These are phyloP conservation scores for Anomalospiza imberbis DNA, from an alignment of 2,797 vertebrate species.

Conservation along the genomic window DNA sequence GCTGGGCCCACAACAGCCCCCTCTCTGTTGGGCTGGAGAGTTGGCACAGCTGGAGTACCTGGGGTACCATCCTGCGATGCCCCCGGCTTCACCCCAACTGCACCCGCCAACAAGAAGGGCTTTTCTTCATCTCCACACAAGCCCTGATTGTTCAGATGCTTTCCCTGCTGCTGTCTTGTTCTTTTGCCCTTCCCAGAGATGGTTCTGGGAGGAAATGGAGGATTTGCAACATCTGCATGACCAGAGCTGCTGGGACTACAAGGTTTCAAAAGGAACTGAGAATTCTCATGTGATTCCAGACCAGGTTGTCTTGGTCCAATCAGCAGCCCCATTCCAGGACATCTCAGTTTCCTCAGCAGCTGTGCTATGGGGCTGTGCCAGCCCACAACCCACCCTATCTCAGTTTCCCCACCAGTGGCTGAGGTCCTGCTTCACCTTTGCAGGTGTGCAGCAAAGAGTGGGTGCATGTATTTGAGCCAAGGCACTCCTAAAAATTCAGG, in stretches of 20 bases:
- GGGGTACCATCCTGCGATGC: slow-evolving; percentile 44
- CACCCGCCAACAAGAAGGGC: slow-evolving; percentile 37
- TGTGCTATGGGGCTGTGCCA: not conserved
- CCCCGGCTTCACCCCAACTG: not conserved
- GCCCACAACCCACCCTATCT: not conserved
- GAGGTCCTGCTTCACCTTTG: not conserved
- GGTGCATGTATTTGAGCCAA: not conserved
- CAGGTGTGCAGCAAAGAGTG: not conserved
- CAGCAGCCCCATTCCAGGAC: not conserved
- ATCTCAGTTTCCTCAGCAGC: not conserved
- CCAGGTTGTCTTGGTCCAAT: not conserved
- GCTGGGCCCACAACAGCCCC: slow-evolving; percentile 33
- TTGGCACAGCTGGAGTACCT: slow-evolving; percentile 42
- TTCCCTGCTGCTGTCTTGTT: not conserved
- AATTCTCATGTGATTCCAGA: accelerated
- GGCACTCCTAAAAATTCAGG: not conserved
- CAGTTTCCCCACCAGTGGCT: not conserved
- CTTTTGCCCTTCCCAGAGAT: slow-evolving; percentile 12
- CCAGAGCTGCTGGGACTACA: not conserved
- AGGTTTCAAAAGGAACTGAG: not conserved
- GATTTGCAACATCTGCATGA: not conserved
- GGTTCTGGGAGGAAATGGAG: not conserved
- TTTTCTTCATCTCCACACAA: slow-evolving; percentile 56
- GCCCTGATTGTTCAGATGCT: slow-evolving; percentile 23
- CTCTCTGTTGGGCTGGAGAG: slow-evolving; percentile 51